Conservation (phyloP, 2,797 vertebrate species). For the Sebastes iracundus region DNA sequence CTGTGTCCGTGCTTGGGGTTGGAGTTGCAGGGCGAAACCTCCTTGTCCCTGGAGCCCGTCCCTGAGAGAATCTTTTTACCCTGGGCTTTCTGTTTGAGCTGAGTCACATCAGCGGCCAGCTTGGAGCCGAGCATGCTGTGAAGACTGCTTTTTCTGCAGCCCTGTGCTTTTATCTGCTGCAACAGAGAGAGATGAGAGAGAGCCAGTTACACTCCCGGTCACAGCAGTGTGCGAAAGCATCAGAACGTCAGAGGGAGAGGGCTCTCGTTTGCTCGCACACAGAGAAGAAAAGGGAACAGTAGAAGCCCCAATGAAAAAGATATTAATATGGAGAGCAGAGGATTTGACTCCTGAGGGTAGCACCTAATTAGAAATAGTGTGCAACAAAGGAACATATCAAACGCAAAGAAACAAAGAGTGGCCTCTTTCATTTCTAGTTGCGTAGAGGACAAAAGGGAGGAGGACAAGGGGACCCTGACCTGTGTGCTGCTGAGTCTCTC, state of each 20-base stretch:
- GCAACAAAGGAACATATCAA: slow-evolving; percentile 65
- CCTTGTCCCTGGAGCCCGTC: slow-evolving; percentile 84
- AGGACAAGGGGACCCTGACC: slow-evolving; percentile 77
- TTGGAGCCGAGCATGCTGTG: slow-evolving; percentile 81
- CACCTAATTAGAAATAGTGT: slow-evolving; percentile 69
- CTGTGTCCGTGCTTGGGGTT: slow-evolving; percentile 75
- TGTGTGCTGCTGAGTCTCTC: slow-evolving; percentile 81
- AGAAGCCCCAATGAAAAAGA: slow-evolving; percentile 49
- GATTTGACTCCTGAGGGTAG: slow-evolving; percentile 62
- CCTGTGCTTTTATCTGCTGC: slow-evolving; percentile 86
- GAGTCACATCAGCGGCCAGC: slow-evolving; percentile 81
- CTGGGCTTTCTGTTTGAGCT: slow-evolving; percentile 89
- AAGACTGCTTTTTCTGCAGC: slow-evolving; percentile 82
- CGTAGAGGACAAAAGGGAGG: slow-evolving; percentile 50
- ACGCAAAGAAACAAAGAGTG: slow-evolving; percentile 60
- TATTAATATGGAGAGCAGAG: slow-evolving; percentile 62
- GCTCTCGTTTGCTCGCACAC: slow-evolving; percentile 50
- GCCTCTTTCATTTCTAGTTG: slow-evolving; percentile 51
- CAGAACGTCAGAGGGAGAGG: slow-evolving; percentile 49
- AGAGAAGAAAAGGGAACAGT: slow-evolving; percentile 48
- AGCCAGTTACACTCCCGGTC: slow-evolving; percentile 57
- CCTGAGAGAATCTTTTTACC: slow-evolving; percentile 84
- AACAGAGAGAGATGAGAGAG: slow-evolving; percentile 65
- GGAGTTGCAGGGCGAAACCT: slow-evolving; percentile 75
- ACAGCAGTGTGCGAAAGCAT: slow-evolving; percentile 54